Evolutionary conservation across 1,140 invertebrate species (phyloP), one percentile per base, ranked within the genome.

Genomic region (Aculops lycopersici): DNA sequence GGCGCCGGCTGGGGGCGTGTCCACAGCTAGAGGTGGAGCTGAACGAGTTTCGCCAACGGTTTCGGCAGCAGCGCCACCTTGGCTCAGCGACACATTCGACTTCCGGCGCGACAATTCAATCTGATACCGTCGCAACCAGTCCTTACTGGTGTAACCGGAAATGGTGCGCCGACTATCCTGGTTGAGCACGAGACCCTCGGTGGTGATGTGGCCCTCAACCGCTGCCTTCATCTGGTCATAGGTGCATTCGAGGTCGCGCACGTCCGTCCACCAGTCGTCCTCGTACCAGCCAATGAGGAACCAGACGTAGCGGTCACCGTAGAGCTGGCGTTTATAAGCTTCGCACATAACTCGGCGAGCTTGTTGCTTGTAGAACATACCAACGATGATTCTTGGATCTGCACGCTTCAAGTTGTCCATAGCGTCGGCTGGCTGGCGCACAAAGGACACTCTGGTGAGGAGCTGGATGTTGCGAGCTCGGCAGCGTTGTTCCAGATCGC

Each of bases 251-350:
- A 44, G 15, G 39, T 24, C 40, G 17, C 21, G 15, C 0, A 44
- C 19, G 4, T 31, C 35, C 37, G 80, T 75, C 54, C 84, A 98
- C 90, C 90, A 98, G 52, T 94, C 86, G 54, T 97, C 86, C 52
- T 95, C 83, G 56, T 97, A 98, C 90, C 90, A 97, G 35, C 83
- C 90, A 51, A 98, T 95, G 57, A 97, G 88, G 56, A 95, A 92
- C 90, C 90, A 98, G 0, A 97, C 88, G 60, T 94, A 84, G 24
- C 77, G 77, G 50, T 80, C 78, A 2, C 88, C 90, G 53, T 83
- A 95, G 1, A 98, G 61, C 37, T 74, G 72, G 46, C 90, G 76
- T 50, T 83, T 83, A 58, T 84, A 95, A 4, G 60, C 63, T 61
- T 97, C 86, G 57, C 90, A 98, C 2, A 98, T 68, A 0, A 98